Base-by-base conservation (phyloP, 2,113 vertebrate genomes). In the Coturnix japonica region DNA sequence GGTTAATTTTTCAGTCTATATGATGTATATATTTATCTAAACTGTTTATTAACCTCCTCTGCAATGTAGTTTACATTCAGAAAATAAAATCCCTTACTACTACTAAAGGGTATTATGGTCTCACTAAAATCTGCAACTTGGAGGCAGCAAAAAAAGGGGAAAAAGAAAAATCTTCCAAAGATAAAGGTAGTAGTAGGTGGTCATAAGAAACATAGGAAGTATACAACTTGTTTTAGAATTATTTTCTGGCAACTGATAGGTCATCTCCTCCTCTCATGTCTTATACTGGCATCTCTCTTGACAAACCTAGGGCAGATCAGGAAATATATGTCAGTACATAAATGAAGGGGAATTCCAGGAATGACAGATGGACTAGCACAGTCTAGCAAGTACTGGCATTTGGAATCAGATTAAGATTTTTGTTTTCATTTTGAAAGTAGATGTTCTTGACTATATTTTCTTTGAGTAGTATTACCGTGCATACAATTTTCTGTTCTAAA, bases 11-110 rank as follows among this genome's bases (percentile, higher is more conserved):
- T 53, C 53, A 60, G 41, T 35, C 71, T 71, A 66, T 13, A 15
- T 30, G 18, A 83, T 80, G 74, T 54, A 71, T n/a, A 18, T 85
- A 56, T 85, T 85, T 74, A 47, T 76, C 63, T 73, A 3, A 85
- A 90, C 56, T 88, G 35, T 65, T 87, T 77, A 85, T 81, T 80
- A 85, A 85, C 76, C 39, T 78, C 79, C 72, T 71, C 39, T 73
- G 21, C 79, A 70, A 31, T 76, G 71, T 64, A 6, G 51, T 70
- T 91, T 73, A 60, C 69, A 82, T 91, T 70, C 54, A 82, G 91
- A 28, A 85, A 77, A 54, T 19, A 6, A 87, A 91, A 70, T 73
- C 46, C 33, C 31, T 59, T 14, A 28, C 19, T 39, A 22, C 22
- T 46, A 37, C 37, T 82, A 75, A 54, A 90, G 61, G 57, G 57